These are phyloP conservation scores for Neodon shergylaensis DNA, from an alignment of 2,113 vertebrate genomes.

Conservation along the genomic window DNA sequence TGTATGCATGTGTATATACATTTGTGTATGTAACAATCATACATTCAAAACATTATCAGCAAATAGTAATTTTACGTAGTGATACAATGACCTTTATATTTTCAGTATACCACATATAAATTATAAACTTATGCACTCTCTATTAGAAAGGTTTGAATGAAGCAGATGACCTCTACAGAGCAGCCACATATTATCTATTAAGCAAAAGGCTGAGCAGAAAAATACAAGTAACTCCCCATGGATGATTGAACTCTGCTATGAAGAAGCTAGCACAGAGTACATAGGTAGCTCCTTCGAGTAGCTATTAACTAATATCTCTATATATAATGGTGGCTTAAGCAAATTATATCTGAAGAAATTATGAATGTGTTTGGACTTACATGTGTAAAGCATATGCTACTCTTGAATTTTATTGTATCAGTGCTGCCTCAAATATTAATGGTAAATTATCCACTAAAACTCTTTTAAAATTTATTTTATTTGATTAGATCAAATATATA, in stretches of 20 bases:
- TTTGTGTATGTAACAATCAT: no score
- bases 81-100: neutral
- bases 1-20: neutral
- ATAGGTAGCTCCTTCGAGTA: neutral
- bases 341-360: neutral
- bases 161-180: no score
- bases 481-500: neutral
- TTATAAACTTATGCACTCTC: neutral
- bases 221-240: neutral
- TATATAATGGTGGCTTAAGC: neutral
- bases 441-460: neutral
- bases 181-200: fast-evolving
- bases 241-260: neutral
- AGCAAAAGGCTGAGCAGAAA: neutral
- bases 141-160: no score
- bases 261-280: neutral
- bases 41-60: neutral
- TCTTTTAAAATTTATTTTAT: neutral
- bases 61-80: no score
- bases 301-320: neutral
- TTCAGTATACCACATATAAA: neutral
- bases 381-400: neutral
- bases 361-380: neutral
- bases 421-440: neutral
- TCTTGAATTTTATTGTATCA: neutral